These are phyloP conservation scores for Condylostylus longicornis DNA, from an alignment of 1,140 invertebrate genomes.

Conservation along the genomic window DNA sequence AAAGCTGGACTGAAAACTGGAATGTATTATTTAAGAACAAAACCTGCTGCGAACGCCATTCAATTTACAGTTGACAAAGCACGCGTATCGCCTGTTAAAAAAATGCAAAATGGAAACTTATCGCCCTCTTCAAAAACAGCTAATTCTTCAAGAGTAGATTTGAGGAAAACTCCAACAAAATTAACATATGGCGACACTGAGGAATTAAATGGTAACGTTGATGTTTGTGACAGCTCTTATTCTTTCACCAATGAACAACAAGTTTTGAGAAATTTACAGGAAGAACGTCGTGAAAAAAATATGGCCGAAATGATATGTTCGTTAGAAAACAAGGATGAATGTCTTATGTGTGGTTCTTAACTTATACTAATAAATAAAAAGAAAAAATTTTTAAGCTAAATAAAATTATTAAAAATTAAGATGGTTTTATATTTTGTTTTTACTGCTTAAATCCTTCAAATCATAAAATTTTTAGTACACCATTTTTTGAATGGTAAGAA, in stretches of 20 bases:
- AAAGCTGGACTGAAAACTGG: conserved; percentile 93
- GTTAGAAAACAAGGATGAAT: conserved; percentile 80
- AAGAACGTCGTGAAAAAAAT: conserved; percentile 40
- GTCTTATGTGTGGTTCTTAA: conserved; percentile 57
- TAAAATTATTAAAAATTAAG: too few species aligned
- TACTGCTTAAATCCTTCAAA: too few species aligned
- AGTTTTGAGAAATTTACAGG: neutral
- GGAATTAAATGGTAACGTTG: too few species aligned
- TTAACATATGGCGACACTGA: too few species aligned
- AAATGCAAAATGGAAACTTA: conserved; percentile 9
- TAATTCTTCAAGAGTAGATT: neutral
- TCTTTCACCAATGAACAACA: conserved; percentile 5
- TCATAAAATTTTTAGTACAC: too few species aligned
- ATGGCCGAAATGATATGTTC: conserved; percentile 74
- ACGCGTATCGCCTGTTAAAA: conserved; percentile 31
- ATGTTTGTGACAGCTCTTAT: neutral
- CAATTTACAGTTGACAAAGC: conserved; percentile 96
- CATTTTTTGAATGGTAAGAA: too few species aligned
- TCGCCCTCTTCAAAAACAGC: neutral
- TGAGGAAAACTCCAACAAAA: neutral
- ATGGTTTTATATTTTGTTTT: too few species aligned
- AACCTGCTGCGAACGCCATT: conserved; percentile 89
- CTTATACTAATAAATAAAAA: too few species aligned
- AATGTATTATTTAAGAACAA: conserved; percentile 97
- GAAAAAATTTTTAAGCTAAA: too few species aligned